Evolutionary conservation across 2,797 vertebrate genomes (phyloP).

Genomic region (Acanthopagrus latus): DNA sequence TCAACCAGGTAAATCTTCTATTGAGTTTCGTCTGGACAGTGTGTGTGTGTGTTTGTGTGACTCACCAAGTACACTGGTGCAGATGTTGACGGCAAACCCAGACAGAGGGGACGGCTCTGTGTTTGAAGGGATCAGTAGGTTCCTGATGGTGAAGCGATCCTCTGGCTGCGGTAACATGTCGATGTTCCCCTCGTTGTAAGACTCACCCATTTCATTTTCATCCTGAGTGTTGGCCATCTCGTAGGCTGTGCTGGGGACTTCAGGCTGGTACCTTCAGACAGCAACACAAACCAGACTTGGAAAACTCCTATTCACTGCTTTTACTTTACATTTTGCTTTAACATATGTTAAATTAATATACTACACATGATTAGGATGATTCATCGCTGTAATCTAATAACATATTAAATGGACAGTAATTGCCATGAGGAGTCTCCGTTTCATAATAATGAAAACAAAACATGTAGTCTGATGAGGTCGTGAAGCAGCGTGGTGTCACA

Average conservation of each 20-base stretch:
- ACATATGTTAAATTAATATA: no score
- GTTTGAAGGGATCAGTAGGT: conserved; percentile 86
- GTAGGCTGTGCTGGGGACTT: conserved; percentile 88
- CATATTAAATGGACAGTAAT: no score
- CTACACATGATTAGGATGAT: neutral
- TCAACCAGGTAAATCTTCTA: neutral
- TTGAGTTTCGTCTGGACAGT: neutral
- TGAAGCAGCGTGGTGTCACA: no score
- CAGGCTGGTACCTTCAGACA: conserved; percentile 91
- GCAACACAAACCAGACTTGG: no score
- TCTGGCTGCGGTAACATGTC: conserved; percentile 85
- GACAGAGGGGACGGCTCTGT: conserved; percentile 88
- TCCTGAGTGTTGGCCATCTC: conserved; percentile 92
- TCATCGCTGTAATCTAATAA: neutral
- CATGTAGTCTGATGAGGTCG: no score
- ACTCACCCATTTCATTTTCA: conserved; percentile 84
- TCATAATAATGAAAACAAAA: no score
- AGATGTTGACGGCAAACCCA: conserved; percentile 88
- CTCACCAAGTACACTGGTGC: conserved; percentile 90
- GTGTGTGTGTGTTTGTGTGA: neutral
- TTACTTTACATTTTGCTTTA: neutral
- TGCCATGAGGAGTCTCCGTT: no score
- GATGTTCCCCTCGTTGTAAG: conserved; percentile 84
- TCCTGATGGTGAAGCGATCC: conserved; percentile 82
- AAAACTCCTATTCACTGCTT: neutral